Base-by-base conservation (phyloP, 1,140 invertebrate species). In the Drosophila suzukii region DNA sequence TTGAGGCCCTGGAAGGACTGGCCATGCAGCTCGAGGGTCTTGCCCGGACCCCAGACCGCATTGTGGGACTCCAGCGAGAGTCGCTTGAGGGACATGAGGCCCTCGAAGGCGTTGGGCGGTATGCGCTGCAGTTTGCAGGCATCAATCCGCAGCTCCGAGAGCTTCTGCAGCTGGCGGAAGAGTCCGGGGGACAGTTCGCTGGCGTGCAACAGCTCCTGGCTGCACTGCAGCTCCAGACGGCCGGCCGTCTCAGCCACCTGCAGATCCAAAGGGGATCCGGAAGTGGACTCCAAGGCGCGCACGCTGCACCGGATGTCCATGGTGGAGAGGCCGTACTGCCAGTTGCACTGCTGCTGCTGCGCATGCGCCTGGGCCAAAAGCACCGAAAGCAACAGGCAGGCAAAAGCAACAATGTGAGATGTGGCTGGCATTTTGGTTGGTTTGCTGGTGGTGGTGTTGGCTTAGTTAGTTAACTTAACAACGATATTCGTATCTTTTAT, bases 41-140 rank as follows among this genome's bases (percentile, higher is more conserved):
- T 94, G 43, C 93, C 93, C 1, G 93, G 92, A 27, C 93, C 94
- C 95, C 95, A 96, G 38, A 94, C 94, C 4, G 93, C 93, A 83
- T 97, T 97, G 71, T 94, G 93, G 10, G 96, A 95, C 67, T 95
- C 94, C 34, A 97, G 93, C 10, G 93, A 94, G 15, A 97, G 92
- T 12, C 94, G 94, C 81, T 96, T 96, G 13, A 97, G 93, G n/a
- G 95, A 94, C 43, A 93, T 91, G 0, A 97, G 92, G 3, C 96
- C 95, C 65, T 95, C 94, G 81, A 97, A 96, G 6, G 95, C 94
- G 36, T 94, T 95, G 10, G 94, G 93, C 0, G 96, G 95, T 50
- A 97, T 92, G 13, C 95, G 94, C 10, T 96, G 92, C 47, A 97
- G 93, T 90, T 97, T 97, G 92, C 96, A 97, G 51, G 94, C 94